Conservation (phyloP, 2,797 vertebrate species). For the Eulemur coronatus region DNA sequence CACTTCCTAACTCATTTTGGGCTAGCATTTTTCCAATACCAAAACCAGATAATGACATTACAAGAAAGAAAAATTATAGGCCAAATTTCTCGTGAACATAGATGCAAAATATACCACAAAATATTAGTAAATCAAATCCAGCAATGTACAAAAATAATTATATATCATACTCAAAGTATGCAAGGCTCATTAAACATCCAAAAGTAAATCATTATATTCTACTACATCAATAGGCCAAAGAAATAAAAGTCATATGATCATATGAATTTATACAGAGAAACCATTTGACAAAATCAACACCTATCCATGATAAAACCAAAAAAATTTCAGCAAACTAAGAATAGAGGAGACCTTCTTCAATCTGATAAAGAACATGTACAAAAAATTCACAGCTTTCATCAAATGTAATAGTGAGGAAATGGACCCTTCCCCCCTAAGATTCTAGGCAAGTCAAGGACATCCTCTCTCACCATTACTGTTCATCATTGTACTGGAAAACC, state of each 20-base stretch:
- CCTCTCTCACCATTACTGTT: neutral
- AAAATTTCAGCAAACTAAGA: neutral
- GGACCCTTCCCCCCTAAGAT: too few relatives aligned
- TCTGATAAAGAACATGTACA: neutral
- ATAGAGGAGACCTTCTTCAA: neutral
- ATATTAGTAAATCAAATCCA: neutral
- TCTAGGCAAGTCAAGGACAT: neutral
- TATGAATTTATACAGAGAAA: neutral
- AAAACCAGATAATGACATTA: neutral
- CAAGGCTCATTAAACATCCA: neutral
- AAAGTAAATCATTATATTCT: neutral
- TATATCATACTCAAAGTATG: neutral
- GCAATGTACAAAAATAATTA: neutral
- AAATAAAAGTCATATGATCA: neutral
- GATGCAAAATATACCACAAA: neutral
- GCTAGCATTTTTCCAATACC: neutral
- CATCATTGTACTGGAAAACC: too few relatives aligned
- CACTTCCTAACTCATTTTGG: neutral
- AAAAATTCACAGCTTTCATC: neutral
- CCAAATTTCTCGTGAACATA: neutral
- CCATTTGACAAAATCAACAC: neutral
- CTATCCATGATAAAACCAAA: neutral
- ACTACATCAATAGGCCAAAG: neutral
- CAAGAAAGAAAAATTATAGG: neutral
- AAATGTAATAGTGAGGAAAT: neutral